Evolutionary conservation across 2,888 invertebrate genomes (phyloP).

Genomic region (Carcina quercana): DNA sequence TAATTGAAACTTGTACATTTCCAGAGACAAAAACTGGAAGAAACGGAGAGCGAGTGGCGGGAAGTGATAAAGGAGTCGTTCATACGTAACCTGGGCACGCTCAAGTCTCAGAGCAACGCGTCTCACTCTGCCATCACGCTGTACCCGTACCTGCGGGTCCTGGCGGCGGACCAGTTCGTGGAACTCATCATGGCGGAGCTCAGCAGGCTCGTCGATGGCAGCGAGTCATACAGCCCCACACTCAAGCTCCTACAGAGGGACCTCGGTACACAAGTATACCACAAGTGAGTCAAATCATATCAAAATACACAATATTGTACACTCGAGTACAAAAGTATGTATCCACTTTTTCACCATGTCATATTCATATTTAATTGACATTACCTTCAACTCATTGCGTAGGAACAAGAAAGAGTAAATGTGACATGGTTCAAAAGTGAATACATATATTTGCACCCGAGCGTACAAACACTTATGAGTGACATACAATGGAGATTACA

Average conservation of each 20-base stretch:
- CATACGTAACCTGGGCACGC: constrained; percentile 77
- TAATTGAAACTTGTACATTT: no score
- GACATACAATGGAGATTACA: no score
- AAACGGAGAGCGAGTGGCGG: constrained; percentile 80
- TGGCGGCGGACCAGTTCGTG: constrained; percentile 74
- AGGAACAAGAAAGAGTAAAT: no score
- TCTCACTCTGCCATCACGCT: constrained; percentile 74
- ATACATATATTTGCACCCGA: no score
- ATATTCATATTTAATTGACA: no score
- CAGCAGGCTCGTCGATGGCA: constrained; percentile 81
- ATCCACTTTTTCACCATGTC: no score
- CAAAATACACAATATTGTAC: no score
- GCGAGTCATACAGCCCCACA: constrained; percentile 86
- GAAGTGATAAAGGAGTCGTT: constrained; percentile 77
- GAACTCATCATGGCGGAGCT: constrained; percentile 81
- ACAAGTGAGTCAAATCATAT: no score
- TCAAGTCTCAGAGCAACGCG: constrained; percentile 76
- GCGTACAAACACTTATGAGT: no score
- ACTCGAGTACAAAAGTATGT: no score
- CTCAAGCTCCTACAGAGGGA: constrained; percentile 77
- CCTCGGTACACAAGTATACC: constrained; percentile 81
- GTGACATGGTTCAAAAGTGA: no score
- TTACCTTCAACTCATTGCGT: no score
- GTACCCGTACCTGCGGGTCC: constrained; percentile 81
- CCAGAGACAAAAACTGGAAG: constrained; percentile 77